Evolutionary conservation across 1,140 invertebrate species (phyloP).

Genomic region (Drosophila bocki): DNA sequence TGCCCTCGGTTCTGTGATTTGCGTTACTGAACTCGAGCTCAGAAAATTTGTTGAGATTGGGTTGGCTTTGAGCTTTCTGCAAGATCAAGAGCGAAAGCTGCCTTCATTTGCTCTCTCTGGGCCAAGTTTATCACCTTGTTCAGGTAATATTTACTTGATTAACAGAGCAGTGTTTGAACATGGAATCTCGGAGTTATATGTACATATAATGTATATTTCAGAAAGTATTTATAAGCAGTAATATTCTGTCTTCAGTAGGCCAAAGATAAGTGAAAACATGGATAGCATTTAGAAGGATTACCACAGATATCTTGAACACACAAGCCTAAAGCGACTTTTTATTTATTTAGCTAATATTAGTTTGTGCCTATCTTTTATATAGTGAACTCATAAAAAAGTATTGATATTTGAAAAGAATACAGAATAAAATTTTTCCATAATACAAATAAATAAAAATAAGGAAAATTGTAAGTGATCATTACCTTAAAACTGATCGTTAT

Average conservation of each 20-base stretch:
- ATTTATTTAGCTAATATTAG: neutral
- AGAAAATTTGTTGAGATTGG: neutral
- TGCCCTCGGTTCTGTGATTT: neutral
- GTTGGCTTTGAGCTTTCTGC: slow-evolving; percentile 8
- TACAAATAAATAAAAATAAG: too few species aligned
- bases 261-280: neutral
- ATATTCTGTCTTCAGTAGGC: neutral
- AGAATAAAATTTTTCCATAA: too few species aligned
- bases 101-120: neutral
- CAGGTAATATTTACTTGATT: neutral
- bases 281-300: neutral
- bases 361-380: neutral
- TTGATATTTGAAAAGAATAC: too few species aligned
- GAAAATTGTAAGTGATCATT: too few species aligned
- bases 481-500: too few species aligned
- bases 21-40: slow-evolving; percentile 24
- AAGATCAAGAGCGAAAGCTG: slow-evolving; percentile 19
- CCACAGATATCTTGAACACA: neutral
- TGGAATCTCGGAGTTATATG: neutral
- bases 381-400: too few species aligned
- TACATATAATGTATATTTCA: too few species aligned
- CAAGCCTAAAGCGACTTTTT: neutral
- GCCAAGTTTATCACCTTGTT: neutral
- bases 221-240: neutral
- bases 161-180: neutral